phyloP scores from a whole-genome alignment of 2,888 invertebrate species.

The Saturnia pavonia region DNA sequence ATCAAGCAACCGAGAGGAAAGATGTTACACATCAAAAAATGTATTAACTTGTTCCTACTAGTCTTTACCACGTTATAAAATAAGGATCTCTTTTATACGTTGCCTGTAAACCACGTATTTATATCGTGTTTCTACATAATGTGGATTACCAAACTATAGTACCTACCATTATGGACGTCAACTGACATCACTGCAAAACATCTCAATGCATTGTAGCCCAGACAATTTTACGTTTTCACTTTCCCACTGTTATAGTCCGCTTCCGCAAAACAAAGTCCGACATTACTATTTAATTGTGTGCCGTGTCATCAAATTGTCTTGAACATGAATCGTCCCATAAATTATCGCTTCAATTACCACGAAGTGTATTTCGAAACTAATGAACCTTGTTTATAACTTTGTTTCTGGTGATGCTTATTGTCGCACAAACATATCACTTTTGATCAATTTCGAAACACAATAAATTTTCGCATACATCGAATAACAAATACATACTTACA shows the following conservation, averaged over 20 bases:
- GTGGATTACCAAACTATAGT: conserved; percentile 28
- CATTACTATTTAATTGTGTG: conserved; percentile 34
- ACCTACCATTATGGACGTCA: conserved; percentile 33
- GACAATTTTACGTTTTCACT: conserved; percentile 67
- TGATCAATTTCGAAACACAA: no score
- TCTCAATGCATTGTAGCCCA: conserved; percentile 64
- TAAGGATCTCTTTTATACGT: no score
- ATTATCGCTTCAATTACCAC: conserved; percentile 40
- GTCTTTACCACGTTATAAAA: no score
- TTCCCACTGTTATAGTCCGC: conserved; percentile 51
- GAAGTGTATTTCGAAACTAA: conserved; percentile 36
- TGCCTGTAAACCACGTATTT: conserved; percentile 19
- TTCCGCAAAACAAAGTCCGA: conserved; percentile 47
- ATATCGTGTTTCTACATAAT: conserved; percentile 39
- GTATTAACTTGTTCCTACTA: no score
- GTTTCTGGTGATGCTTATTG: background rate
- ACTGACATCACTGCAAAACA: conserved; percentile 55
- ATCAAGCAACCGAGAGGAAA: no score
- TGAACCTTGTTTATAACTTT: conserved; percentile 32
- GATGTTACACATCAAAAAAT: no score
- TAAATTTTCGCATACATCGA: no score
- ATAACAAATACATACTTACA: no score
- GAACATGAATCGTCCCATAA: conserved; percentile 26
- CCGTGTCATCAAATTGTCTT: conserved; percentile 17
- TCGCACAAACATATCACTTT: no score